A percentile compares a stretch with the other conserved stretches of the same genome.
Evolutionary conservation across 2,113 vertebrate species (phyloP).

Genomic region (Perccottus glenii): DNA sequence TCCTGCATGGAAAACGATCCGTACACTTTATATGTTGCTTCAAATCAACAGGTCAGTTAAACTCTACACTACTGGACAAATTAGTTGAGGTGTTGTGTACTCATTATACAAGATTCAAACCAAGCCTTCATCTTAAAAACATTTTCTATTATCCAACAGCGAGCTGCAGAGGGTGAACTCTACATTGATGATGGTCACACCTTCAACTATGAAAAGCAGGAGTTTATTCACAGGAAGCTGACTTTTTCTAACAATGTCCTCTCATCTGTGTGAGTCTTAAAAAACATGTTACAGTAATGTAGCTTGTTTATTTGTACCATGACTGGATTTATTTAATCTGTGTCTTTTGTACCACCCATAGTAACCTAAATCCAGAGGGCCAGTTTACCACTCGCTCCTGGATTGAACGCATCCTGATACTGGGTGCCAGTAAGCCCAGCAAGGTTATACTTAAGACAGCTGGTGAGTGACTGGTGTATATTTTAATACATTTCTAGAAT

Average conservation of each 20-base stretch:
- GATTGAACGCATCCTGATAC: constrained; percentile 86
- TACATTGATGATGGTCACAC: constrained; percentile 90
- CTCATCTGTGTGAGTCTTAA: constrained; percentile 79
- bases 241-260: constrained; percentile 80
- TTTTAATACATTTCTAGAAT: neutral
- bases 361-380: constrained; percentile 79
- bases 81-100: no score
- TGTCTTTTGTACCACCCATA: constrained; percentile 38
- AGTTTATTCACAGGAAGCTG: constrained; percentile 84
- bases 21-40: constrained; percentile 87
- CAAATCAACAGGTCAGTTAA: constrained; percentile 79
- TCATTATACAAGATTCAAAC: no score
- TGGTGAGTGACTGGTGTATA: constrained; percentile 71
- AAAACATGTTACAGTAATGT: neutral
- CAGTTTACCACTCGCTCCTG: constrained; percentile 82
- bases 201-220: constrained; percentile 82
- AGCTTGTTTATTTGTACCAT: neutral
- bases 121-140: neutral
- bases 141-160: constrained; percentile 64
- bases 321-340: neutral
- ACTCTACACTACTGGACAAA: neutral
- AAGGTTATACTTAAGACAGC: constrained; percentile 75
- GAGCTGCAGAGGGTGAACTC: constrained; percentile 85
- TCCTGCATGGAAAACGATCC: constrained; percentile 88
- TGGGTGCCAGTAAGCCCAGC: constrained; percentile 83